Evolutionary conservation across 1,140 invertebrate species (phyloP), one percentile per base, ranked within the genome.

Genomic region (Pseudomyrmex pallidus): DNA sequence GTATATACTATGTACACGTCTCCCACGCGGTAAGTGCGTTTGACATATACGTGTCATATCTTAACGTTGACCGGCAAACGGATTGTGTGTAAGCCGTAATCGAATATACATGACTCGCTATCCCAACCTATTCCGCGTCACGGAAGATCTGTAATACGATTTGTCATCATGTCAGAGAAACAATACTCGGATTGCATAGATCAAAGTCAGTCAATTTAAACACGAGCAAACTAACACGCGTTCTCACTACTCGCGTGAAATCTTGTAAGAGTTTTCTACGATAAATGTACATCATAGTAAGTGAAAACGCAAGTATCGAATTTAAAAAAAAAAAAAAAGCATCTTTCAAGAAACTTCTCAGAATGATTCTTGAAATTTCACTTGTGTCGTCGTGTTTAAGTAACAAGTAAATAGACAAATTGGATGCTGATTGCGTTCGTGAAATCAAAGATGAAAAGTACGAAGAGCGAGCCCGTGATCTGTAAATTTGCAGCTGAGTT

Each of bases 51-150:
- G 8, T 76, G 13, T 2, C 17, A 48, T 9, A 35, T 12, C 56
- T 61, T 59, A 57, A 1, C 7, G 35, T 2, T 59, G 17, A 25
- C 13, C 13, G n/a, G 17, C 8, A 22, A 74, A 48, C 4, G 46
- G 22, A 74, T 67, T 67, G 17, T 22, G 17, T 22, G 20, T 20
- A 17, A 35, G 35, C 35, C 7, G 17, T 73, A 73, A 61, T 74
- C 13, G 44, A 73, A 46, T 15, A 25, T 25, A 22, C 5, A 44
- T 2, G 9, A 20, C 22, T 2, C 2, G 25, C 3, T 0, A 3
- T 56, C 8, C 50, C 15, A 8, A 70, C 0, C 9, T 70, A 22
- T 59, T 13, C 2, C 35, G 35, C 35, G 5, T 59, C 20, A 48
- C 20, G 35, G 8, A 61, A 74, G 13, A 66, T 15, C 13, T 17